These are phyloP conservation scores for Diaprepes abbreviatus DNA, from an alignment of 2,888 invertebrate genomes.

Conservation along the genomic window DNA sequence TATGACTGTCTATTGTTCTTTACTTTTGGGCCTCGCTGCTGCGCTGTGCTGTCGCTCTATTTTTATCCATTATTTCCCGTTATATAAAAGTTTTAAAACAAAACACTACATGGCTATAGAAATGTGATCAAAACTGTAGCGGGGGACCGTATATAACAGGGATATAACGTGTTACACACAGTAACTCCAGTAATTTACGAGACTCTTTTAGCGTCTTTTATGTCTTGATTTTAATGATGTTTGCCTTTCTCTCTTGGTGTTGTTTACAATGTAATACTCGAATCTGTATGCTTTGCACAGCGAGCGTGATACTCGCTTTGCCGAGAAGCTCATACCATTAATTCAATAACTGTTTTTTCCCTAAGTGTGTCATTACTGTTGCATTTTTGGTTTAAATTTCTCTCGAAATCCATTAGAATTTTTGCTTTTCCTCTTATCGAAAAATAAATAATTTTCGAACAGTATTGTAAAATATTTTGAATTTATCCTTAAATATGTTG, in stretches of 20 bases:
- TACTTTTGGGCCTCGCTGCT: slow-evolving; percentile 18
- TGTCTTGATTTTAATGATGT: slow-evolving; percentile 50
- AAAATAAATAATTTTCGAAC: background rate
- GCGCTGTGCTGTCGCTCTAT: slow-evolving; percentile 10
- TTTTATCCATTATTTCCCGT: slow-evolving; percentile 41
- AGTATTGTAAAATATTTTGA: background rate
- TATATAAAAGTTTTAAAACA: slow-evolving; percentile 43
- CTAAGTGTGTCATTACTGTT: slow-evolving; percentile 19
- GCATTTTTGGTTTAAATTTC: slow-evolving; percentile 9
- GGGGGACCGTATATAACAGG: slow-evolving; percentile 26
- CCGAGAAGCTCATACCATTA: slow-evolving; percentile 29
- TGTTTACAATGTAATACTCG: slow-evolving; percentile 42
- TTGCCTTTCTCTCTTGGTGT: slow-evolving; percentile 40
- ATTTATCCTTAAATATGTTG: background rate
- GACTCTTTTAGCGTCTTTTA: slow-evolving; percentile 45
- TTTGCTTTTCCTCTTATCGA: background rate
- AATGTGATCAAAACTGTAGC: slow-evolving; percentile 41
- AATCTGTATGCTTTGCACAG: slow-evolving; percentile 23
- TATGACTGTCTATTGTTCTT: slow-evolving; percentile 35
- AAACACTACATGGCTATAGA: slow-evolving; percentile 38
- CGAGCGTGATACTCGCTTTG: slow-evolving; percentile 21
- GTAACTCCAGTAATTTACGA: slow-evolving; percentile 46
- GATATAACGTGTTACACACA: slow-evolving; percentile 43
- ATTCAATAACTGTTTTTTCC: slow-evolving; percentile 31
- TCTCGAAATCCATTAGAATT: background rate